phyloP scores from a whole-genome alignment of 2,888 invertebrate species.

The Chirona hameri region DNA sequence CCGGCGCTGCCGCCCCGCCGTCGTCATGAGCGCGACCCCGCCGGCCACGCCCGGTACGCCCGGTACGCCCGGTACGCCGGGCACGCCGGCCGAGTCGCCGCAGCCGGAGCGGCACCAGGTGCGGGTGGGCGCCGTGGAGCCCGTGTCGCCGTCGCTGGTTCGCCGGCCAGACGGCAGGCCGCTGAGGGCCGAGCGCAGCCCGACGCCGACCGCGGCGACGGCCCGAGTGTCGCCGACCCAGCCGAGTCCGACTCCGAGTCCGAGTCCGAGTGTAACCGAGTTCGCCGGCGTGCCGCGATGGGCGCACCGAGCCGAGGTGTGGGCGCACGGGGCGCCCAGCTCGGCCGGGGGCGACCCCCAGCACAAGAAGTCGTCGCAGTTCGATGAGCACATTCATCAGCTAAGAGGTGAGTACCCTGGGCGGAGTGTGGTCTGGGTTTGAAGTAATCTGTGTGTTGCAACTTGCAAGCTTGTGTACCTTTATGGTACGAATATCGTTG shows the following conservation, averaged over 20 bases:
- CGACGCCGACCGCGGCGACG: not conserved
- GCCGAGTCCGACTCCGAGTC: not conserved
- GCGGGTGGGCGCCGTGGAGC: slow-evolving; percentile 1
- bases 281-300: slow-evolving; percentile 1
- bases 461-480: too few species aligned
- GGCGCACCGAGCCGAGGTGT: slow-evolving; percentile 2
- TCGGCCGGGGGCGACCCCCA: not conserved
- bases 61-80: not conserved
- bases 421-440: too few species aligned
- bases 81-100: slow-evolving; percentile 4
- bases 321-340: not conserved
- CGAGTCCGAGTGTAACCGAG: not conserved
- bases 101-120: slow-evolving; percentile 3
- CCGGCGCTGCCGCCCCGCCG: not conserved
- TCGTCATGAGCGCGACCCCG: not conserved
- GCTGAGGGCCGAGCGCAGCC: not conserved
- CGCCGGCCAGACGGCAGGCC: slow-evolving; percentile 2
- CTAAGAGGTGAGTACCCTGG: not conserved
- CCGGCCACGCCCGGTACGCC: not conserved
- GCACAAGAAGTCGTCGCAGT: slow-evolving; percentile 1
- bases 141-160: slow-evolving; percentile 10
- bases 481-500: too few species aligned
- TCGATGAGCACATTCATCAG: not conserved
- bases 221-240: not conserved
- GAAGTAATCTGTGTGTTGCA: too few species aligned